Evolutionary conservation across 2,888 invertebrate genomes (phyloP).

Genomic region (Tetranychus piercei): DNA sequence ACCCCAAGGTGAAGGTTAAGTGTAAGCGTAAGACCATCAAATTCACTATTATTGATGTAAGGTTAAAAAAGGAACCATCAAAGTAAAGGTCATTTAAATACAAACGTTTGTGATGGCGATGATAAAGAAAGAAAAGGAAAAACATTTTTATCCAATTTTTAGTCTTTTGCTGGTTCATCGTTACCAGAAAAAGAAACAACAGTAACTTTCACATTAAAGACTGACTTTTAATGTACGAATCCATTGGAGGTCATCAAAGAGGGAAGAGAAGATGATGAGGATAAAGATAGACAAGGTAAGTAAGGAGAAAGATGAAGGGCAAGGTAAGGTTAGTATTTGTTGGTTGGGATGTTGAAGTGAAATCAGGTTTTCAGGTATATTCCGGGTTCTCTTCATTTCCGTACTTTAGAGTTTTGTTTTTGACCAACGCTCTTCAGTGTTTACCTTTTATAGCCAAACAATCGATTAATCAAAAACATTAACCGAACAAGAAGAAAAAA

Average conservation of each 20-base stretch:
- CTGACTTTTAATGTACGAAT: background rate
- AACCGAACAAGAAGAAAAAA: too few species aligned
- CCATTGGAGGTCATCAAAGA: conserved; percentile 1
- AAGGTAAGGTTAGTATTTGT: background rate
- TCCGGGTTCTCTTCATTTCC: background rate
- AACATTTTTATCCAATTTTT: background rate
- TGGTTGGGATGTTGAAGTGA: background rate
- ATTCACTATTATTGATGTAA: background rate
- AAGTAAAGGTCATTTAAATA: background rate
- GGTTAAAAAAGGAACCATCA: background rate
- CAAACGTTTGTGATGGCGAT: background rate
- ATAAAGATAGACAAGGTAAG: background rate
- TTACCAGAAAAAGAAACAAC: background rate
- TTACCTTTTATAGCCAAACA: too few species aligned
- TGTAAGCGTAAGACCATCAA: background rate
- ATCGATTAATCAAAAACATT: too few species aligned
- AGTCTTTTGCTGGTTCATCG: background rate
- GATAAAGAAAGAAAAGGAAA: background rate
- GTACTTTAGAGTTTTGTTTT: background rate
- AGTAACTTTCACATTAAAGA: background rate
- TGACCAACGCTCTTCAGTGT: background rate
- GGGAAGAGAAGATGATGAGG: background rate
- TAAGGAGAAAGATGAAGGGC: background rate
- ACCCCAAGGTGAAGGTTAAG: background rate
- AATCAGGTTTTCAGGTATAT: conserved; percentile 1